Evolutionary conservation across 1,140 invertebrate genomes (phyloP), one percentile per base, ranked within the genome.

Genomic region (Solenopsis invicta): DNA sequence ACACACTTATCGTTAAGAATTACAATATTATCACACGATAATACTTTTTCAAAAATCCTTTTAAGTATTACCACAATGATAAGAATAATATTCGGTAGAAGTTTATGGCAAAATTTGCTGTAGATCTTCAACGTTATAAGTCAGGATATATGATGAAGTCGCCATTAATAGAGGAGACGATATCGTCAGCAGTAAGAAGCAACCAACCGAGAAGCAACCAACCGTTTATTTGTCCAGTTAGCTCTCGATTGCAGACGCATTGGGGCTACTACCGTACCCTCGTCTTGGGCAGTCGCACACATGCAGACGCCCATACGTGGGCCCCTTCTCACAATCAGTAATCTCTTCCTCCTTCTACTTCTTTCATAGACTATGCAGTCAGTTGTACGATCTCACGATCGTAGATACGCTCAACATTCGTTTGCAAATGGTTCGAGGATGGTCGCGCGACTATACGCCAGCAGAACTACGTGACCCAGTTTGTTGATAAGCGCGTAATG

Each of bases 401-500:
- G 89, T 88, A 92, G 88, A 92, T 89, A 90, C 48, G 85, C 62
- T 85, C 59, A 74, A 52, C 41, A 76, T 86, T 85, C 86, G 86
- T 71, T 81, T 34, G 88, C 85, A 84, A 89, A 90, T 88, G 88
- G 78, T 89, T 12, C 82, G 59, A 16, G 85, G 29, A 71, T 50
- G 41, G 67, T 82, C 75, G 85, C 77, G 77, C 61, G 85, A 92
- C 87, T 88, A 85, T 91, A 87, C 91, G 80, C 87, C 61, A 87
- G 66, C 81, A 78, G 59, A 48, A 74, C 86, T 87, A 92, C 92
- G 91, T 95, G 94, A 94, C 94, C 94, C 85, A 95, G 92, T 94
- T 95, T 90, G 88, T 87, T 93, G 92, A 93, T 92, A 93, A 88
- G 85, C 90, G 81, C 87, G 81, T 76, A 88, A 91, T 81, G 82